These are phyloP conservation scores for Eulemur albifrons DNA, from an alignment of 2,797 vertebrate genomes.

Conservation along the genomic window DNA sequence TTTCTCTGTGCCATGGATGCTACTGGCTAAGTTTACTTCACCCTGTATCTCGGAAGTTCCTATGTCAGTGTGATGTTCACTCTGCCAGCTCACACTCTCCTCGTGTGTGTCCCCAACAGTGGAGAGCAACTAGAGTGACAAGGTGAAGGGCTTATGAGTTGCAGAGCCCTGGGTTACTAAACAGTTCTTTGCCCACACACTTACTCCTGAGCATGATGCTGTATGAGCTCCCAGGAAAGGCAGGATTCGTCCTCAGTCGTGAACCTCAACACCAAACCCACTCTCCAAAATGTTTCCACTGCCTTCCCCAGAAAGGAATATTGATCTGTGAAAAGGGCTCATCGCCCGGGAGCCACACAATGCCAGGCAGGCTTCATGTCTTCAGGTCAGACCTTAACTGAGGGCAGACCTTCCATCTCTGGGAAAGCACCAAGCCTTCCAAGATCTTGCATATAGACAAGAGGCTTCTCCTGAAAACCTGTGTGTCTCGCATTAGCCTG, in stretches of 20 bases:
- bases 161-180: not conserved
- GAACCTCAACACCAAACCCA: not conserved
- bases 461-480: not conserved
- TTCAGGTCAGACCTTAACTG: not conserved
- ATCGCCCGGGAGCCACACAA: not conserved
- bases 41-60: accelerated
- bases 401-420: not conserved
- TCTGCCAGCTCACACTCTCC: accelerated
- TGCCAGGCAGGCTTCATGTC: too few species aligned
- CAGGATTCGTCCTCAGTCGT: accelerated
- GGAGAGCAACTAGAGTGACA: not conserved
- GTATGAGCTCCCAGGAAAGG: too few species aligned
- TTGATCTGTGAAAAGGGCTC: too few species aligned
- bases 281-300: not conserved
- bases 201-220: accelerated
- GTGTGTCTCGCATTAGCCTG: too few species aligned
- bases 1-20: not conserved
- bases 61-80: accelerated
- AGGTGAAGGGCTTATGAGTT: not conserved
- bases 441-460: accelerated
- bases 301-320: accelerated
- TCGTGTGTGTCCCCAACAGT: accelerated
- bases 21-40: too few species aligned
- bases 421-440: not conserved
- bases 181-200: not conserved